A percentile compares a stretch with the other conserved stretches of the same genome.
Conservation (phyloP, 2,888 invertebrate genomes). For the Nematopogon swammerdamellus region DNA sequence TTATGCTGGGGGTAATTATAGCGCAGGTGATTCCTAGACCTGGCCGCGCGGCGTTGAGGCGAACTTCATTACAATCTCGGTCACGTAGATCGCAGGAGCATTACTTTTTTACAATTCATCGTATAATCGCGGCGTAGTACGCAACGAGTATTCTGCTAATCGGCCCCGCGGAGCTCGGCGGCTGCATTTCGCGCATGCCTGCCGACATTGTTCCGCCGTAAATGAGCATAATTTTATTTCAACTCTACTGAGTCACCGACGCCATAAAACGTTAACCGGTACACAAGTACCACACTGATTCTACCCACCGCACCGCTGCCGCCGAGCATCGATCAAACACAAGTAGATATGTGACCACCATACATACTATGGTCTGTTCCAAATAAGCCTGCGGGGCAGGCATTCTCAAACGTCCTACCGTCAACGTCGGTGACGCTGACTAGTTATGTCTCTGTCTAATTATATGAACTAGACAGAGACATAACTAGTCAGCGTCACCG, state of each 20-base stretch:
- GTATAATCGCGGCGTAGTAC: neutral
- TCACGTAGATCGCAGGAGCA: neutral
- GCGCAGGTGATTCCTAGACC: neutral
- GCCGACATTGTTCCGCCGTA: constrained; percentile 33
- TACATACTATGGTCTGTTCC: too few relatives aligned
- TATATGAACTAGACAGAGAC: too few relatives aligned
- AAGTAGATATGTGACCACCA: too few relatives aligned
- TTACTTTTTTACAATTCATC: neutral
- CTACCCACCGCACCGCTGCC: neutral
- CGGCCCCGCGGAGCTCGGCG: constrained; percentile 21
- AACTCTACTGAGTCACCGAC: neutral
- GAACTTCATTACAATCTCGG: neutral
- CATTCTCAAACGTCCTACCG: too few relatives aligned
- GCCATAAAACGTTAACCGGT: neutral
- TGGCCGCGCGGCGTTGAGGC: too few relatives aligned
- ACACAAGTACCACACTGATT: neutral
- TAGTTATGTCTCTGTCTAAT: too few relatives aligned
- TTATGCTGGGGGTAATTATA: too few relatives aligned
- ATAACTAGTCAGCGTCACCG: too few relatives aligned
- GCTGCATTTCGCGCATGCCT: constrained; percentile 44
- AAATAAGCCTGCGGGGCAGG: too few relatives aligned
- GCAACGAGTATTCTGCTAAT: constrained; percentile 41
- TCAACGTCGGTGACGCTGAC: too few relatives aligned
- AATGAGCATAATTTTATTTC: constrained; percentile 41
- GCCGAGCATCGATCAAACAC: too few relatives aligned